These are phyloP conservation scores for Corynorhinus townsendii DNA, from an alignment of 2,113 vertebrate species.

Conservation along the genomic window DNA sequence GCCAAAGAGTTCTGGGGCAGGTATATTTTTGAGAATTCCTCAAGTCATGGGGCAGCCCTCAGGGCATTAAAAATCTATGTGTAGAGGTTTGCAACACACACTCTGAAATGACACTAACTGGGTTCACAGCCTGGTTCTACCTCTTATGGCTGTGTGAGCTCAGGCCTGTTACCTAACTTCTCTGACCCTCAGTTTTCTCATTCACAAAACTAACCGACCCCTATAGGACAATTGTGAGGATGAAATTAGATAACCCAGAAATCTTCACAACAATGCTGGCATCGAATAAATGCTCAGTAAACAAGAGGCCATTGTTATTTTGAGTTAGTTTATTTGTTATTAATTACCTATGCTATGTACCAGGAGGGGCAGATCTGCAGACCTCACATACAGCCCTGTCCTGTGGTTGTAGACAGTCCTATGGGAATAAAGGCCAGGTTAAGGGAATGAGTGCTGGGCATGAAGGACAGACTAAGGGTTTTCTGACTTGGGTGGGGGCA, in stretches of 20 bases:
- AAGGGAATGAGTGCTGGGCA: not conserved
- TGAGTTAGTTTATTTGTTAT: not conserved
- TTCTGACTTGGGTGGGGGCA: not conserved
- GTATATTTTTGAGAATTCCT: not conserved
- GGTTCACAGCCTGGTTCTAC: not conserved
- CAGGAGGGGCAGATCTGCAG: not conserved
- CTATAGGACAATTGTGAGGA: not conserved
- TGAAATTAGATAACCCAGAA: not conserved
- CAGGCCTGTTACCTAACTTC: not conserved
- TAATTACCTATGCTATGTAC: not conserved
- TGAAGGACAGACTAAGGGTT: not conserved
- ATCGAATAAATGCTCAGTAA: not conserved
- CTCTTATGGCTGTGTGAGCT: not conserved
- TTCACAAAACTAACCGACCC: not conserved
- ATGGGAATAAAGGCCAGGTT: not conserved
- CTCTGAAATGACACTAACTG: not conserved
- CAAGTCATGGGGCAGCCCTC: not conserved
- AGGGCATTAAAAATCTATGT: fast-evolving
- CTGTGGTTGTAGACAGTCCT: not conserved
- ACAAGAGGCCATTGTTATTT: not conserved
- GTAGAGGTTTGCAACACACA: not conserved
- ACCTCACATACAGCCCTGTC: too few species aligned
- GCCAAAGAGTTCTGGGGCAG: not conserved
- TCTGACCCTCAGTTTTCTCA: not conserved
- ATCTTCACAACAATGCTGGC: not conserved